phyloP scores from a whole-genome alignment of 2,888 invertebrate species.

The Pseudococcus viburni region DNA sequence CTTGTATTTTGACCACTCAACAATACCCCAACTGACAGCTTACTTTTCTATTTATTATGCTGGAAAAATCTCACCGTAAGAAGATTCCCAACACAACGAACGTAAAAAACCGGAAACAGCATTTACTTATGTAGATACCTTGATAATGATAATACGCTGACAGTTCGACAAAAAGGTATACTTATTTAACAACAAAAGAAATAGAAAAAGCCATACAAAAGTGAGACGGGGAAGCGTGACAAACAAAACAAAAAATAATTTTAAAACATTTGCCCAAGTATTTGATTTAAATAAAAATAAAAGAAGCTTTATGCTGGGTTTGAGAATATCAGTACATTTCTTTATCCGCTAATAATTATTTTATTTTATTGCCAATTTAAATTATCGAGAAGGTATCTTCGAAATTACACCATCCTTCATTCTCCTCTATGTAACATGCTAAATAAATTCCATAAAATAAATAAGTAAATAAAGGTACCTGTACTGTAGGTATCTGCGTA shows the following conservation, averaged over 20 bases:
- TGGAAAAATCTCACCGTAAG: not conserved
- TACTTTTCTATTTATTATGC: not conserved
- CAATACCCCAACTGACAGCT: not conserved
- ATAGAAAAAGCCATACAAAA: not conserved
- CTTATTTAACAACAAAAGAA: not conserved
- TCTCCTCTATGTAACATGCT: no score
- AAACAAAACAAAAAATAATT: not conserved
- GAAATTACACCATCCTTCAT: no score
- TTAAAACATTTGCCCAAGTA: not conserved
- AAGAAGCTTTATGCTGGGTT: no score
- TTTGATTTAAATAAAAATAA: no score
- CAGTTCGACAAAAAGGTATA: conserved; percentile 5
- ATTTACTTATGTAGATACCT: not conserved
- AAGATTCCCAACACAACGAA: not conserved
- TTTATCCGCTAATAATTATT: no score
- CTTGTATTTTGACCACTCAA: not conserved
- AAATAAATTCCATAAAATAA: no score
- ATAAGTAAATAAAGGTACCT: no score
- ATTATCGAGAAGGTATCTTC: no score
- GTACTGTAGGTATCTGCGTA: no score
- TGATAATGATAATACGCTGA: not conserved
- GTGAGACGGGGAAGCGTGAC: not conserved
- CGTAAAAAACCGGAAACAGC: conserved; percentile 1
- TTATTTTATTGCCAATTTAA: no score
- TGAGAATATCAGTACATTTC: no score